Evolutionary conservation across 2,797 vertebrate species (phyloP), one percentile per base, ranked within the genome.

Genomic region (Heterohyrax brucei): DNA sequence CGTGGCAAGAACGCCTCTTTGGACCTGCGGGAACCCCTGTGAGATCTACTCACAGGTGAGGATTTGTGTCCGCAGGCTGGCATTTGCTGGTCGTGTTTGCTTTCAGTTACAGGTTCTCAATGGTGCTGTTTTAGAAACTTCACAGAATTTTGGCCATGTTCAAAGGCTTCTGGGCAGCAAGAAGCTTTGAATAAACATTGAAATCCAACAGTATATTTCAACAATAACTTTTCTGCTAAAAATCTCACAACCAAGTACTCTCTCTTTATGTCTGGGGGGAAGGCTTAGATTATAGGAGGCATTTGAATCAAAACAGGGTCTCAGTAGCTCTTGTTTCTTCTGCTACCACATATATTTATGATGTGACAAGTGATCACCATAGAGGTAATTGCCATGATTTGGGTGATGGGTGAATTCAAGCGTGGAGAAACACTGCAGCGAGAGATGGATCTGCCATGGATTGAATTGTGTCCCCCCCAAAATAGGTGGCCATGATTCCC

Each of bases 381-480:
- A 91, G 96, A 92, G 66, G 76, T 93, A 68, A 88, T 92, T 92
- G 85, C 94, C 86, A 59, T 78, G 87, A 70, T 94, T 81, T 77
- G 59, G 89, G 85, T 93, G 93, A 94, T 92, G 96, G 93, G 95
- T 97, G 95, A 96, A 89, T 92, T 96, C 95, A 97, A 95, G 96
- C 96, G 95, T 96, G 87, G 94, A 96, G 93, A 96, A 94, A 79
- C 86, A 93, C 87, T 30, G 87, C 89, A 64, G 59, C 4, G 8
- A 91, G 89, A 96, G 89, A 89, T 44, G 39, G 16, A 33, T 77
- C 76, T 95, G 39, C 39, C 39, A 39, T 39, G 39, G 39, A 39
- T 39, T 39, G 39, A 39, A 39, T 39, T 39, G 39, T 39, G 39
- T 39, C 39, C 39, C 39, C 39, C 39, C 39, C 39, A 39, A 39